Evolutionary conservation across 1,140 invertebrate species (phyloP).

Genomic region (Whitmania pigra): DNA sequence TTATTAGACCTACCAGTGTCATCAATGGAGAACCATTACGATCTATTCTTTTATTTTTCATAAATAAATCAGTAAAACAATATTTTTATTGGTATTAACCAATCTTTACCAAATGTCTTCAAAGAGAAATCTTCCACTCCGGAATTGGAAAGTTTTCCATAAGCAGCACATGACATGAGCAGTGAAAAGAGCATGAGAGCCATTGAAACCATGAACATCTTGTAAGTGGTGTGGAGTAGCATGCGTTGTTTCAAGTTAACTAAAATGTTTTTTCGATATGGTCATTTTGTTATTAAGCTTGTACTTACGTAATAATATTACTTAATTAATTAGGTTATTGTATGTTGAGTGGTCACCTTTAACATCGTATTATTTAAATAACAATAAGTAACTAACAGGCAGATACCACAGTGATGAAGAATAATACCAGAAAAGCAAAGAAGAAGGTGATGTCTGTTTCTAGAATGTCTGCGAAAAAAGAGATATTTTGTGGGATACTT

Average conservation of each 20-base stretch:
- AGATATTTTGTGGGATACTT: not conserved
- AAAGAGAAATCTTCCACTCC: slow-evolving; percentile 45
- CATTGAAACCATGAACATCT: slow-evolving; percentile 63
- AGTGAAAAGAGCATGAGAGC: slow-evolving; percentile 50
- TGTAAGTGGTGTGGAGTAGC: slow-evolving; percentile 72
- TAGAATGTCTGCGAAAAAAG: not conserved
- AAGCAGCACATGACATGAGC: slow-evolving; percentile 52
- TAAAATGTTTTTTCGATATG: not conserved
- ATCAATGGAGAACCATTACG: no score
- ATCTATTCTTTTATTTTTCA: no score
- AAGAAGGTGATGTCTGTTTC: slow-evolving; percentile 3
- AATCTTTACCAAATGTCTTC: slow-evolving; percentile 3
- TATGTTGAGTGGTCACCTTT: no score
- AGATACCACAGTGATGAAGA: not conserved
- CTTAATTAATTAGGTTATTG: not conserved
- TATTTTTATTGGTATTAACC: not conserved
- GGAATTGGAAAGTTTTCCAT: slow-evolving; percentile 56
- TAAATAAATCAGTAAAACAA: slow-evolving; percentile 3
- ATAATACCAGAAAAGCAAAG: not conserved
- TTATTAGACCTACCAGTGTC: no score
- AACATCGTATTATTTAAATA: no score
- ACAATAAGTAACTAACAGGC: not conserved
- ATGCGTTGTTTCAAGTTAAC: slow-evolving; percentile 54
- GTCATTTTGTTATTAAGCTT: not conserved
- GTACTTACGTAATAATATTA: not conserved